phyloP scores from a whole-genome alignment of 2,113 vertebrate species.

The Nothoprocta perdicaria region DNA sequence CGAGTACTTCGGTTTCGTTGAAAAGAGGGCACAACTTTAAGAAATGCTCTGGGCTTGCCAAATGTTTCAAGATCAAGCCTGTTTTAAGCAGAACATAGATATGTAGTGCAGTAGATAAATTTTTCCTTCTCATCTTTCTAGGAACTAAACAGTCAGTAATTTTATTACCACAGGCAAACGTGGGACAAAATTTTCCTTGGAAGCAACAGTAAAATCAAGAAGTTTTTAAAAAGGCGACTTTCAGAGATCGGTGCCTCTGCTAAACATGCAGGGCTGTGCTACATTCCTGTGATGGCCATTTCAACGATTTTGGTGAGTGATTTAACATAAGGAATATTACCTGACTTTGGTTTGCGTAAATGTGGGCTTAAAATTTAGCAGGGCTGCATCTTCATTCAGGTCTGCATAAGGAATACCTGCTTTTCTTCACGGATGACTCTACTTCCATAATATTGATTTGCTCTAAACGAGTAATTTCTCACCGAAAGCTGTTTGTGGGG shows the following conservation, averaged over 20 bases:
- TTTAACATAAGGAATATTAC: conserved; percentile 13
- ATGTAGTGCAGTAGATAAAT: background rate
- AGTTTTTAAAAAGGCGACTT: background rate
- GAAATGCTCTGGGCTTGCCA: background rate
- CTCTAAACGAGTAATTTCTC: conserved; percentile 54
- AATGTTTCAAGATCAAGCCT: conserved; percentile 11
- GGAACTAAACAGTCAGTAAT: conserved; percentile 27
- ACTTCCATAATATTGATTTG: conserved; percentile 55
- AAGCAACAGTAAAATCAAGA: background rate
- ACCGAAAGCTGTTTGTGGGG: background rate
- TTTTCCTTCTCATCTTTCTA: conserved; percentile 12
- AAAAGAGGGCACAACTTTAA: background rate
- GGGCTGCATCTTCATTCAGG: background rate
- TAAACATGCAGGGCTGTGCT: background rate
- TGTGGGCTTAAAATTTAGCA: background rate
- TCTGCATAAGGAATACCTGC: background rate
- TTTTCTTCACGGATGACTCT: background rate
- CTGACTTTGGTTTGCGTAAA: conserved; percentile 21
- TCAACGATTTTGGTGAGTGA: conserved; percentile 28
- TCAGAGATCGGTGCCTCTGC: background rate
- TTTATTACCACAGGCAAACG: background rate
- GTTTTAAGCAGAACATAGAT: background rate
- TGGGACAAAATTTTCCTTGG: conserved; percentile 25
- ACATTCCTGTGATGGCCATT: conserved; percentile 1
- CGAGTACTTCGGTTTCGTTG: background rate